Evolutionary conservation across 1,140 invertebrate genomes (phyloP).

Genomic region (Drosophila dunni): DNA sequence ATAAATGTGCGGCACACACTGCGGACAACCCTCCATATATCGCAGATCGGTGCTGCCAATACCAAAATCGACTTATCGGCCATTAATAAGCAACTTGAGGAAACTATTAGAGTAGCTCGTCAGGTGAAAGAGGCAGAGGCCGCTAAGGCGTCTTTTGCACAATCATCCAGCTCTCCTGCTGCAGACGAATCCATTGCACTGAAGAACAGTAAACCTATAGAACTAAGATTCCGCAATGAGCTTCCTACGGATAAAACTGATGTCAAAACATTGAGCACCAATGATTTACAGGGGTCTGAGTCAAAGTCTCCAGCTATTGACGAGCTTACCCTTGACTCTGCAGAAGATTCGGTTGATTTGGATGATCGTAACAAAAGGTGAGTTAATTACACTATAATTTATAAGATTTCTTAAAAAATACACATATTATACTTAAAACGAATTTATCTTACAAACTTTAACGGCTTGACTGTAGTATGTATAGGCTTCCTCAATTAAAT

Average conservation of each 20-base stretch:
- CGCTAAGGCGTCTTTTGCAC: conserved; percentile 64
- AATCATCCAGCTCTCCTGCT: conserved; percentile 55
- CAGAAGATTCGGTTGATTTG: conserved; percentile 87
- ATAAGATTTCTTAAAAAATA: conserved; percentile 4
- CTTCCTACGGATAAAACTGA: conserved; percentile 58
- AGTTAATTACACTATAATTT: conserved; percentile 22
- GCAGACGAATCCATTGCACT: conserved; percentile 59
- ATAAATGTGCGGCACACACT: conserved; percentile 17
- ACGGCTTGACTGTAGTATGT: too few species aligned
- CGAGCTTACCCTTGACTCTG: conserved; percentile 87
- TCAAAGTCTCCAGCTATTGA: conserved; percentile 86
- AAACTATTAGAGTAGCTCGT: conserved; percentile 82
- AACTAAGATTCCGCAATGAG: conserved; percentile 85
- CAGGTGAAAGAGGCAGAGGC: conserved; percentile 82
- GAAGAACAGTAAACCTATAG: conserved; percentile 80
- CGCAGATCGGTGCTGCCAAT: conserved; percentile 78
- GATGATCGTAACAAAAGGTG: conserved; percentile 91
- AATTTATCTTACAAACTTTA: neutral
- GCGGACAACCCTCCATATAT: conserved; percentile 17
- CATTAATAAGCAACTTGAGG: conserved; percentile 83
- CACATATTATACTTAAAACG: conserved; percentile 11
- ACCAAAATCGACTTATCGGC: conserved; percentile 82
- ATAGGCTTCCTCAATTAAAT: too few species aligned
- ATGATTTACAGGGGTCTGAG: conserved; percentile 83
- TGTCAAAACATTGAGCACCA: conserved; percentile 67